Evolutionary conservation across 2,888 invertebrate species (phyloP), one percentile per base, ranked within the genome.

Genomic region (Acrobasis repandana): DNA sequence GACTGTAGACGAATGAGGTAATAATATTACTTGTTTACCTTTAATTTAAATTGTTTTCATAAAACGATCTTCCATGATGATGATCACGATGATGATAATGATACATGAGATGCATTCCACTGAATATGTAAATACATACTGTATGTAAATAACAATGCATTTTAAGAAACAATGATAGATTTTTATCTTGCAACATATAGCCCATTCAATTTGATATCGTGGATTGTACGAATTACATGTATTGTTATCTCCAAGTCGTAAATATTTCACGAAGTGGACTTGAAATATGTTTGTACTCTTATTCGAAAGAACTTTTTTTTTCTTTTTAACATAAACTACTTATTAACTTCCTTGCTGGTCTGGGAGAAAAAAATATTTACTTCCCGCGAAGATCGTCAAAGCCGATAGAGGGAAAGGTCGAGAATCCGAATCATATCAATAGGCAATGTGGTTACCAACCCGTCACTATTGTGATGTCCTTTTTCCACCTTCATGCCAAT

Each of bases 101-200:
- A n/a, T 6, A 4, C 28, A 28, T 28, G 28, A 28, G 28, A 28
- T 28, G 8, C 28, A 28, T 28, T 28, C 28, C 28, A 28, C 28
- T 28, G 28, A 28, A 28, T 28, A 28, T 28, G 28, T 28, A 28
- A 43, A 43, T n/a, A 43, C 43, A 43, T 43, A 11, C n/a, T 43
- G 43, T 43, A 50, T 50, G 50, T 20, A 28, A 20, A 50, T 52
- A 52, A 36, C 16, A 11, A 36, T 16, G 36, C 36, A 28, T 52
- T 52, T 52, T 16, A 16, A 52, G 52, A 36, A 50, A 52, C 52
- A 52, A 52, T 52, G 52, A 52, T 36, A 34, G 52, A 52, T 52
- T 52, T 52, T 52, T 52, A 52, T 52, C 52, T 52, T 16, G 10
- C 9, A 36, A 52, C 16, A 52, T 52, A 52, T 52, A 52, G 52